Percentiles rank a stretch among this genome's conserved stretches.
phyloP scores from a whole-genome alignment of 2,797 vertebrate species.

The Hydrophis major region DNA sequence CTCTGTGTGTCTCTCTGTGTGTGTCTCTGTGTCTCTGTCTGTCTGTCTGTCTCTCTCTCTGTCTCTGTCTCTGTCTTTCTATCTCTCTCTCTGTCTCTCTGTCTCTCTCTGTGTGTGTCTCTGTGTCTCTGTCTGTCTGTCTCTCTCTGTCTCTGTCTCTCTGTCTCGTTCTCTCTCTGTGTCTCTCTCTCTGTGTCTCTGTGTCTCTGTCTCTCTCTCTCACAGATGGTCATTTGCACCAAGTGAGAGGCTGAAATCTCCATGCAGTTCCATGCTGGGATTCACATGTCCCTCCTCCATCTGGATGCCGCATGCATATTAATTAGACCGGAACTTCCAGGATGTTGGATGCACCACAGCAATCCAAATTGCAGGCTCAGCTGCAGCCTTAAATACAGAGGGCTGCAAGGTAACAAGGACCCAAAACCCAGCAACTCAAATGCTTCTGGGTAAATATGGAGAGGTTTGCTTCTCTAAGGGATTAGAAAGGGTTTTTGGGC shows the following conservation, averaged over 20 bases:
- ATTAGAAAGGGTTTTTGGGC: background rate
- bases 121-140: slow-evolving; percentile 41
- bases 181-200: slow-evolving; percentile 26
- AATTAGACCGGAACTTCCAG: background rate
- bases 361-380: background rate
- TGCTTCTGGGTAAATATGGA: background rate
- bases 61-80: slow-evolving; percentile 44
- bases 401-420: background rate
- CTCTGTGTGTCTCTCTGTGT: background rate
- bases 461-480: background rate
- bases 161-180: slow-evolving; percentile 40
- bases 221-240: slow-evolving; percentile 36
- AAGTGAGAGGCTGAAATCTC: background rate
- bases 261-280: slow-evolving; percentile 23
- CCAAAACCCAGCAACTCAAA: too few relatives aligned
- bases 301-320: background rate
- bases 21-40: slow-evolving; percentile 12
- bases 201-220: slow-evolving; percentile 39
- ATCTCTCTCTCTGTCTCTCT: slow-evolving; percentile 37
- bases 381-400: too few relatives aligned
- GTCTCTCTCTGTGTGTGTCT: slow-evolving; percentile 45
- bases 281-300: slow-evolving; percentile 3
- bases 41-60: slow-evolving; percentile 37
- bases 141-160: slow-evolving; percentile 44
- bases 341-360: background rate